Conservation (phyloP, 2,113 vertebrate genomes). For the Columbina picui region DNA sequence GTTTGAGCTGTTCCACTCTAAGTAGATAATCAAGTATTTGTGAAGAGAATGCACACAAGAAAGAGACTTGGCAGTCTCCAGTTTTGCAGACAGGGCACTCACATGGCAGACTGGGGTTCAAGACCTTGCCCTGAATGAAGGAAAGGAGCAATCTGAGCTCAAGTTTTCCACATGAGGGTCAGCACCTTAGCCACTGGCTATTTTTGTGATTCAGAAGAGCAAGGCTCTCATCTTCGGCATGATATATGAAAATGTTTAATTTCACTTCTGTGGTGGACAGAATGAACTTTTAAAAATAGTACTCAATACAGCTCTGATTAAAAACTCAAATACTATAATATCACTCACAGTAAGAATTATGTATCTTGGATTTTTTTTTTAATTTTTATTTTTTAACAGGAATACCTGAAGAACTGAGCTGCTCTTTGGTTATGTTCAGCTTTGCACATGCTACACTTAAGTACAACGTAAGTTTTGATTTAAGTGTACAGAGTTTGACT, state of each 20-base stretch:
- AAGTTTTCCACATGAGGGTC: background rate
- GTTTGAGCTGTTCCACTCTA: background rate
- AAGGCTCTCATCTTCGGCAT: background rate
- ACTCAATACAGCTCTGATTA: background rate
- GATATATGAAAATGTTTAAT: background rate
- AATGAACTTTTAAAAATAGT: background rate
- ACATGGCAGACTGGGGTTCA: background rate
- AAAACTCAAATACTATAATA: background rate
- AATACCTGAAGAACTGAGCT: background rate
- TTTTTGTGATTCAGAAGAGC: background rate
- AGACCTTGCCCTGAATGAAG: slow-evolving; percentile 15
- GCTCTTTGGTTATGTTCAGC: background rate
- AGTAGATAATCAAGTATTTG: background rate
- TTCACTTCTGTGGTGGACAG: background rate
- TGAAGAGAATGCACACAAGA: background rate
- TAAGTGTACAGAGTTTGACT: background rate
- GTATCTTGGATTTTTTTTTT: background rate
- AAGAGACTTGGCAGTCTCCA: background rate
- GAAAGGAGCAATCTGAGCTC: slow-evolving; percentile 24
- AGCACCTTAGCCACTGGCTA: slow-evolving; percentile 21
- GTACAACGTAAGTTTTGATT: background rate
- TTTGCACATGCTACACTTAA: background rate
- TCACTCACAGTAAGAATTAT: background rate
- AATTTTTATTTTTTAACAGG: background rate
- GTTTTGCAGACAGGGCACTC: background rate